Base-by-base conservation (phyloP, 2,113 vertebrate species). In the Tringa solitaria region DNA sequence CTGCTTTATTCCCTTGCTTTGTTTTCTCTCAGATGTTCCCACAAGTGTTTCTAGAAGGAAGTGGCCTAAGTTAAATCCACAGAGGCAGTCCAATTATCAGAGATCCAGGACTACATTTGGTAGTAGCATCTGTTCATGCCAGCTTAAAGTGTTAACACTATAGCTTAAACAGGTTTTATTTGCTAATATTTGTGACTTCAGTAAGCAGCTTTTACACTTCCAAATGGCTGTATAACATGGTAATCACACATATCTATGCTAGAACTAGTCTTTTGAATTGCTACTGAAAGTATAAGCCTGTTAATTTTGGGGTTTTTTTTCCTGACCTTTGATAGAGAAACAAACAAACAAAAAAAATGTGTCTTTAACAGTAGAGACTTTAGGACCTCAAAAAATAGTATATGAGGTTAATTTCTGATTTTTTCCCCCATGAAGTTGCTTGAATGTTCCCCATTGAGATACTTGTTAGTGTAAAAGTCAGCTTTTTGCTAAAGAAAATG, bases 131-230 rank as follows among this genome's bases (percentile, higher is more conserved):
- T 95, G 73, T 74, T 96, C 84, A 15, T 77, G 22, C 24, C 59
- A 77, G 37, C 22, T 70, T 86, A 45, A 74, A 77, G 28, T 70
- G 72, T 86, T 95, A 91, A 86, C 46, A 37, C 50, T 77, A 37
- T n/a, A 88, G 83, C 33, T 93, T 92, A 86, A 92, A 72, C 69
- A 84, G 39, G 30, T 53, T 94, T 87, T 94, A 91, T 95, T 91
- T 95, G 84, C 39, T 83, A 82, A 89, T 95, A 87, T 89, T 96
- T 89, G 43, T 57, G 61, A 20, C 43, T 81, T 81, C 68, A 67
- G 0, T 59, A 56, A 87, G 15, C 43, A 77, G 33, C 14, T 75
- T 87, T 91, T 87, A 72, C 56, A 51, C 48, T 85, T 94, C 48
- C 78, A 91, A 93, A 84, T 84, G 33, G 5, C 61, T 82, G 12